phyloP scores from a whole-genome alignment of 2,797 vertebrate species.

The Phyllotis vaccarum region DNA sequence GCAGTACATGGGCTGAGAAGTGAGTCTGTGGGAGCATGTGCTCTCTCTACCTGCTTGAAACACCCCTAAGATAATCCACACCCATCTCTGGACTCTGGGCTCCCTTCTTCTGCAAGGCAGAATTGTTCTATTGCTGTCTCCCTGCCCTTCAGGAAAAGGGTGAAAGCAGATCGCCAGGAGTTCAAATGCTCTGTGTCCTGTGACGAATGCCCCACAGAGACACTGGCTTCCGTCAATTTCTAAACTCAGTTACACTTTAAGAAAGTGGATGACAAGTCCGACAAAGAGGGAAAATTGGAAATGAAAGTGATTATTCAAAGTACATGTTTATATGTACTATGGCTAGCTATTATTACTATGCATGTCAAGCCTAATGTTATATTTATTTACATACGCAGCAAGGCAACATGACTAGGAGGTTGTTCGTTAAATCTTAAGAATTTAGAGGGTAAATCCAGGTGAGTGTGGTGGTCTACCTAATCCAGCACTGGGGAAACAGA shows the following conservation, averaged over 20 bases:
- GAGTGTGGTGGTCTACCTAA: neutral
- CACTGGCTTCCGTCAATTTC: neutral
- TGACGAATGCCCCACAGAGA: neutral
- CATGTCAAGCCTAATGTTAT: neutral
- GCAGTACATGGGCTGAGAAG: neutral
- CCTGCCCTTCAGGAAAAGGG: neutral
- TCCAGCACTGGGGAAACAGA: neutral
- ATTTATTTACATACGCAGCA: neutral
- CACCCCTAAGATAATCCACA: neutral
- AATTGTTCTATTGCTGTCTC: neutral
- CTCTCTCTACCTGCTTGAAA: neutral
- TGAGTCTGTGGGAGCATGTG: neutral
- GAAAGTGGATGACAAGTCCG: neutral
- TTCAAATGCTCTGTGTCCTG: neutral
- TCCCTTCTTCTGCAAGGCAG: neutral
- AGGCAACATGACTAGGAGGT: neutral
- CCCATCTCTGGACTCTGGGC: neutral
- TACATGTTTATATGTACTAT: neutral
- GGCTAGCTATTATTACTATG: neutral
- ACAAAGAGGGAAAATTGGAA: neutral
- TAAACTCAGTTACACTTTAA: slow-evolving; percentile 28
- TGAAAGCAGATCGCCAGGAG: neutral
- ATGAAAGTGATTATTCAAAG: neutral
- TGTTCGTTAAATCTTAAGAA: neutral
- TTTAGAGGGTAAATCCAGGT: neutral